Evolutionary conservation across 2,797 vertebrate species (phyloP).

Genomic region (Peromyscus nudipes): DNA sequence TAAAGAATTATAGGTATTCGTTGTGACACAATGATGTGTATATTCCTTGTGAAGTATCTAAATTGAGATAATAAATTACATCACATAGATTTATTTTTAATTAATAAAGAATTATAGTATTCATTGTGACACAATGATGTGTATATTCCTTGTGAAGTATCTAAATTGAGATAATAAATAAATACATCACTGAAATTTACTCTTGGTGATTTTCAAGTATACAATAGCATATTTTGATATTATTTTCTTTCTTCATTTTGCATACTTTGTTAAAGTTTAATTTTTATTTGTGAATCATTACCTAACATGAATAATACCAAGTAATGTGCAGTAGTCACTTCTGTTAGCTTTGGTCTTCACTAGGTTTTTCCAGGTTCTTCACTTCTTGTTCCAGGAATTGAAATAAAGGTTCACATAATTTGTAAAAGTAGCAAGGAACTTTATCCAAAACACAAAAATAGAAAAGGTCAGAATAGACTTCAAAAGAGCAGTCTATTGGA

Average conservation of each 20-base stretch:
- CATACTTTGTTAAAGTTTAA: not conserved
- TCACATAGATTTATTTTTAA: not conserved
- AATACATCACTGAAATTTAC: not conserved
- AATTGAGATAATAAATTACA: too few species aligned
- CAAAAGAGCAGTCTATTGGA: not conserved
- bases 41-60: not conserved
- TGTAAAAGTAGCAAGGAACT: not conserved
- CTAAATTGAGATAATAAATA: not conserved
- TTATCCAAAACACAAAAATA: not conserved
- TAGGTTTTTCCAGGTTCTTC: not conserved
- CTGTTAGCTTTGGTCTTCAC: not conserved
- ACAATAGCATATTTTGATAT: not conserved
- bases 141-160: not conserved
- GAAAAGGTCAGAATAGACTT: not conserved
- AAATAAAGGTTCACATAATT: not conserved
- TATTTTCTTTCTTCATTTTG: not conserved
- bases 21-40: not conserved
- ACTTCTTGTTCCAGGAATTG: not conserved
- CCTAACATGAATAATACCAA: constrained; percentile 7
- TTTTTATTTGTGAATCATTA: not conserved
- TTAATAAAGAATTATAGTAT: not conserved
- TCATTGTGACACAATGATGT: not conserved
- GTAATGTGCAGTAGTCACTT: not conserved
- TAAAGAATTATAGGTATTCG: not conserved
- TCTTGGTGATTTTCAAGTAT: not conserved